phyloP scores from a whole-genome alignment of 23 tunicate species.

The Corella eumyota region DNA sequence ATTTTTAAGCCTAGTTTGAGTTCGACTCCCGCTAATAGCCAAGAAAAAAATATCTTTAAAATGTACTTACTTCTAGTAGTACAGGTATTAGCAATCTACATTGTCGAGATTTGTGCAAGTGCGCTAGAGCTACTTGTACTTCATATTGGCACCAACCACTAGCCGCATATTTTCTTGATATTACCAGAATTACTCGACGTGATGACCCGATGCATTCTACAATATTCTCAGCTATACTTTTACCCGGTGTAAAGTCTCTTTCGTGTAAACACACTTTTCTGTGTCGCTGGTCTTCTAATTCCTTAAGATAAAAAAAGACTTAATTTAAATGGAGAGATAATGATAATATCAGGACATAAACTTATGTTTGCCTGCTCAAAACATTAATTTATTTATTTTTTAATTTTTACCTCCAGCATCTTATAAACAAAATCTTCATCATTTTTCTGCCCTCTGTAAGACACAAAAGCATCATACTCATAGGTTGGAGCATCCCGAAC shows the following conservation, averaged over 20 bases:
- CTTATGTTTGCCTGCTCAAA: neutral
- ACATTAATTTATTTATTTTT: too few relatives aligned
- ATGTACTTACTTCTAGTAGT: slow-evolving; percentile 43
- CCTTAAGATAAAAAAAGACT: slow-evolving; percentile 16
- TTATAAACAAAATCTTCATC: slow-evolving; percentile 61
- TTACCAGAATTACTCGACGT: slow-evolving; percentile 49
- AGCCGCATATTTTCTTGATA: slow-evolving; percentile 49
- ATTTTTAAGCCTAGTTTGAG: neutral
- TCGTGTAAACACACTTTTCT: slow-evolving; percentile 68
- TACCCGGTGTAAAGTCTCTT: slow-evolving; percentile 72
- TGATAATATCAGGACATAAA: neutral
- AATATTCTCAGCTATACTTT: slow-evolving; percentile 74
- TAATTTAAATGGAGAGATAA: too few relatives aligned
- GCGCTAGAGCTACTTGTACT: slow-evolving; percentile 83
- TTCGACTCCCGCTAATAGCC: neutral
- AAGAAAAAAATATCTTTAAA: neutral
- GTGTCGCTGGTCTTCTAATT: slow-evolving; percentile 49
- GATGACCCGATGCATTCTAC: slow-evolving; percentile 69
- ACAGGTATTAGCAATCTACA: slow-evolving; percentile 80
- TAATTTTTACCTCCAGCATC: slow-evolving; percentile 64
- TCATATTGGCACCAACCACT: slow-evolving; percentile 93
- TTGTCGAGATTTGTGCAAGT: slow-evolving; percentile 53
- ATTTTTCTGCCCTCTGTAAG: slow-evolving; percentile 23
- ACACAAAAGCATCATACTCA: slow-evolving; percentile 81
- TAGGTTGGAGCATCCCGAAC: neutral